Evolutionary conservation across 2,888 invertebrate genomes (phyloP).

Genomic region (Polyommatus iphigenia): DNA sequence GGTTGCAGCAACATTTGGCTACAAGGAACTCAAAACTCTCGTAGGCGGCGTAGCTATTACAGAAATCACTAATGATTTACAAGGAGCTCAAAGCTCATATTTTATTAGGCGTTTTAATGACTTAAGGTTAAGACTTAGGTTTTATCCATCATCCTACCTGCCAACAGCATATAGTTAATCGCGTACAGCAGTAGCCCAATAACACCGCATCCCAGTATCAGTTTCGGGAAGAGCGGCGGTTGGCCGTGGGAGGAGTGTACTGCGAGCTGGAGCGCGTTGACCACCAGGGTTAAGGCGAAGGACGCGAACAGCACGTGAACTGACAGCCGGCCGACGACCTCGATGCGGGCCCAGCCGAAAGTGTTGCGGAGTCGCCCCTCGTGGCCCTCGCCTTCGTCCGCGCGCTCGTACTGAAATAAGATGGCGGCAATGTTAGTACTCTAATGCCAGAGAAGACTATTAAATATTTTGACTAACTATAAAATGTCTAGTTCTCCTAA

Average conservation of each 20-base stretch:
- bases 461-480: too few species aligned
- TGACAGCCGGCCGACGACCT: constrained; percentile 90
- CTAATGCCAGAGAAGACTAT: too few species aligned
- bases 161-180: constrained; percentile 89
- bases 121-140: too few species aligned
- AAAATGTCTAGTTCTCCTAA: too few species aligned
- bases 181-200: constrained; percentile 89
- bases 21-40: too few species aligned
- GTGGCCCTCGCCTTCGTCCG: constrained; percentile 73
- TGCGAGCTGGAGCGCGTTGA: constrained; percentile 90
- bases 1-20: too few species aligned
- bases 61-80: too few species aligned
- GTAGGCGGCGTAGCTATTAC: too few species aligned
- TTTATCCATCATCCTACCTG: constrained; percentile 77
- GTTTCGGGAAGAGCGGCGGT: constrained; percentile 81
- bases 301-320: constrained; percentile 91
- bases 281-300: constrained; percentile 88
- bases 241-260: constrained; percentile 82
- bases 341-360: constrained; percentile 95
- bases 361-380: constrained; percentile 91
- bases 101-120: too few species aligned
- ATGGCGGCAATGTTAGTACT: not conserved
- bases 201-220: constrained; percentile 87
- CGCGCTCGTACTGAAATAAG: constrained; percentile 63
- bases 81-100: too few species aligned